Evolutionary conservation across 2,888 invertebrate genomes (phyloP).

Genomic region (Melinopterus prodromus): DNA sequence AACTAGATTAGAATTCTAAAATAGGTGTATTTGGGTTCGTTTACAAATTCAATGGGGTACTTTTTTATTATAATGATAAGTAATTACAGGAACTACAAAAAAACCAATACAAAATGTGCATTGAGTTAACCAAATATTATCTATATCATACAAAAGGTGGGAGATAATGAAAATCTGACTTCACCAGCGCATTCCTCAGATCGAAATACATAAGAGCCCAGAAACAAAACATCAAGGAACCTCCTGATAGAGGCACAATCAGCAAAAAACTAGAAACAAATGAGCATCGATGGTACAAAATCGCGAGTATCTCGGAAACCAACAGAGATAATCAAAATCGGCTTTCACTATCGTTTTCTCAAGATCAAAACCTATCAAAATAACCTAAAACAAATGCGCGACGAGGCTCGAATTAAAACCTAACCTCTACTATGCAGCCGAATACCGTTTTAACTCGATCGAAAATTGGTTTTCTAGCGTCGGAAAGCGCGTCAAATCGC

Average conservation of each 20-base stretch:
- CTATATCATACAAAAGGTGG: neutral
- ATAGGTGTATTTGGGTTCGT: neutral
- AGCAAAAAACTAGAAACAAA: neutral
- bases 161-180: neutral
- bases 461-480: slow-evolving; percentile 6
- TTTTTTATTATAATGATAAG: neutral
- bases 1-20: neutral
- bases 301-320: neutral
- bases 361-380: neutral
- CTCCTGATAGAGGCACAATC: neutral
- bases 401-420: neutral
- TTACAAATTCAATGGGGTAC: neutral
- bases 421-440: neutral
- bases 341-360: neutral
- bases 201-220: neutral
- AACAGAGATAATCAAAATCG: neutral
- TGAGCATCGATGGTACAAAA: neutral
- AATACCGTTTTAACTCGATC: neutral
- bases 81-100: neutral
- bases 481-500: neutral
- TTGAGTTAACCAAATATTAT: too few species aligned
- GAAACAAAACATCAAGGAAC: neutral
- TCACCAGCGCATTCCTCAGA: neutral
- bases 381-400: neutral
- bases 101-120: neutral